Conservation (phyloP, 2,797 vertebrate species). For the Orestias chungarensis region DNA sequence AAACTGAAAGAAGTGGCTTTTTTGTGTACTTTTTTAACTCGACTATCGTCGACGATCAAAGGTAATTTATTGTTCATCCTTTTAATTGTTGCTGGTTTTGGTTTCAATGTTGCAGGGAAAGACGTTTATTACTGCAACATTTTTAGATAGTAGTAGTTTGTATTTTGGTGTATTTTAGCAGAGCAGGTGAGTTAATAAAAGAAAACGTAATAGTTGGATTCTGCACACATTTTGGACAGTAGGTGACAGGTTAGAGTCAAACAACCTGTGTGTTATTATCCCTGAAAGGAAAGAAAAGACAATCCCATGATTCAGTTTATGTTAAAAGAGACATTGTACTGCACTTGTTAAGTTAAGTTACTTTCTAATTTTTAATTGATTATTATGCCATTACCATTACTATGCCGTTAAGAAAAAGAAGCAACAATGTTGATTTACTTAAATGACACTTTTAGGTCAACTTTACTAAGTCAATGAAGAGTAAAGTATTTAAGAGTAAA, state of each 20-base stretch:
- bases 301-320: not conserved
- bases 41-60: not conserved
- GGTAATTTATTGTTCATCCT: not conserved
- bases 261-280: not conserved
- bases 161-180: too few relatives aligned
- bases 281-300: not conserved
- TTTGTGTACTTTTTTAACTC: not conserved
- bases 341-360: not conserved
- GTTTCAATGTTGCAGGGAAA: not conserved
- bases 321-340: not conserved
- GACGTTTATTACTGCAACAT: too few relatives aligned
- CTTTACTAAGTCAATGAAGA: not conserved
- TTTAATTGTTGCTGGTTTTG: not conserved
- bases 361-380: not conserved
- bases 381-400: not conserved
- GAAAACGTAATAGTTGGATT: too few relatives aligned
- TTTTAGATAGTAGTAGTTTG: too few relatives aligned
- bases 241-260: not conserved
- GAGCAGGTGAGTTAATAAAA: too few relatives aligned
- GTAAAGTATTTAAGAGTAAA: not conserved
- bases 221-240: not conserved
- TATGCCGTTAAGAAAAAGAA: not conserved
- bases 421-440: not conserved
- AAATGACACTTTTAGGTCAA: too few relatives aligned
- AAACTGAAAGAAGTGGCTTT: not conserved